Evolutionary conservation across 2,888 invertebrate genomes (phyloP).

Genomic region (Rotaria sp.): DNA sequence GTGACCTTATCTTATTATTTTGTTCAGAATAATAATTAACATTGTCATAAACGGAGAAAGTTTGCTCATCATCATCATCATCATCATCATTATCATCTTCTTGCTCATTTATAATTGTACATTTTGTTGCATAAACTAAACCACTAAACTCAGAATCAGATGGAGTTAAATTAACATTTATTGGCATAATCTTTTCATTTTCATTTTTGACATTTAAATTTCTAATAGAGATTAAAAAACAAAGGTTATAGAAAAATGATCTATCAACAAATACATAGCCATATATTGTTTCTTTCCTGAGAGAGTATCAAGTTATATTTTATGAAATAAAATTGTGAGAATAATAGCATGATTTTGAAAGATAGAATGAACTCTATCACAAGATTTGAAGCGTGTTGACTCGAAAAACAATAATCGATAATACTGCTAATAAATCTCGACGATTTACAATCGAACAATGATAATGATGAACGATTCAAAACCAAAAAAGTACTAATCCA

Average conservation of each 20-base stretch:
- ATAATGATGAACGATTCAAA: too few relatives aligned
- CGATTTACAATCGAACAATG: too few relatives aligned
- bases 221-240: neutral
- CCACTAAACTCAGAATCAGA: neutral
- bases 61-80: neutral
- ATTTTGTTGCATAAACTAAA: slow-evolving; percentile 6
- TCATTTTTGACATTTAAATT: neutral
- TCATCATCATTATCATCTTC: neutral
- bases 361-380: too few relatives aligned
- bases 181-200: neutral
- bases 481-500: too few relatives aligned
- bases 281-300: too few relatives aligned
- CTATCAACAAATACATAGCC: too few relatives aligned
- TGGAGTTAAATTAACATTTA: neutral
- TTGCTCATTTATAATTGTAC: neutral
- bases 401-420: too few relatives aligned
- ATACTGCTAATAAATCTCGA: too few relatives aligned
- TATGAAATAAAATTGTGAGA: too few relatives aligned
- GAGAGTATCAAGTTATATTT: too few relatives aligned
- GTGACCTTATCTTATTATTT: slow-evolving; percentile 20
- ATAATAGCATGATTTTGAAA: too few relatives aligned
- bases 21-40: neutral
- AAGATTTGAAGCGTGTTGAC: too few relatives aligned
- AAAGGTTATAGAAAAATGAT: neutral
- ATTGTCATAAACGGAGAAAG: neutral